Base-by-base conservation (phyloP, 2,797 vertebrate species). In the Semotilus atromaculatus region DNA sequence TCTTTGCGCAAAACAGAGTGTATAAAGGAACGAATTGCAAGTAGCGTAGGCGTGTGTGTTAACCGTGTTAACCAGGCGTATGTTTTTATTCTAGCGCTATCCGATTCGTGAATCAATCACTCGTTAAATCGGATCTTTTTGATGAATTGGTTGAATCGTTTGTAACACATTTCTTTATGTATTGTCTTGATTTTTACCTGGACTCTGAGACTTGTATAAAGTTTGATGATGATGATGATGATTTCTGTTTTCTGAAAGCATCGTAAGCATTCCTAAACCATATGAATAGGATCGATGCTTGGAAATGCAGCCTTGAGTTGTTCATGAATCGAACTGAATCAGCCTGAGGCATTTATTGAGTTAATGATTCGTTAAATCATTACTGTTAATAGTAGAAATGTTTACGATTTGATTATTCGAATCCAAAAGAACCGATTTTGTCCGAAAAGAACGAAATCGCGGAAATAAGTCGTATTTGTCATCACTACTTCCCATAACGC, bases 101-200 rank as follows among this genome's bases (percentile, higher is more conserved):
- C 76, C 26, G 58, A 45, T 26, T 43, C n/a, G 76, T 64, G 26
- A 43, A 64, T 45, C 4, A 64, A 78, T 29, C 14, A 19, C 58
- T 38, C 19, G 31, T 45, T 64, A 40, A 64, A 26, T 78, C 76
- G 40, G 58, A 78, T 64, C 76, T 62, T 43, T 78, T 62, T 29
- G 18, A 60, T 60, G 14, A 26, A 38, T 40, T 78, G 7, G 5
- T 58, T 71, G 23, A n/a, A 40, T 71, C 13, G 36, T 71, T 26
- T 71, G 34, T 14, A 71, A 43, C 21, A 26, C 38, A 26, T 71
- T 43, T 11, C 6, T 43, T 71, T 71, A 71, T n/a, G 10, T 6
- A 43, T n/a, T 14, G 38, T 71, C 11, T 71, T 14, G 36, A 10
- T 71, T 43, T 14, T n/a, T 11, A 3, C 3, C 2, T 43, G 8